These are phyloP conservation scores for Sinonovacula constricta DNA, from an alignment of 1,140 invertebrate species.

Conservation along the genomic window DNA sequence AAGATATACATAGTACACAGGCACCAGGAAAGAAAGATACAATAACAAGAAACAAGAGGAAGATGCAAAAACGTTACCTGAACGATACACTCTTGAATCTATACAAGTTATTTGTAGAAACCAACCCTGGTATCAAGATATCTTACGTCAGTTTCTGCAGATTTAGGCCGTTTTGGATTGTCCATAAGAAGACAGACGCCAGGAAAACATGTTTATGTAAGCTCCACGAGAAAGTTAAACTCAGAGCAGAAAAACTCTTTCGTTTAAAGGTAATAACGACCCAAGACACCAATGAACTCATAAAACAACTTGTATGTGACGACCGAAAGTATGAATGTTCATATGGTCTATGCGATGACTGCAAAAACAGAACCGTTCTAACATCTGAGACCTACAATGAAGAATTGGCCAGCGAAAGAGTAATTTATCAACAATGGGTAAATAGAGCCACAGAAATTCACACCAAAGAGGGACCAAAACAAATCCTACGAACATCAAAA, in stretches of 20 bases:
- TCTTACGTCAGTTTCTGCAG: not conserved
- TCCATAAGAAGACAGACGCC: not conserved
- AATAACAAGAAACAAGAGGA: not conserved
- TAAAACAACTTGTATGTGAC: not conserved
- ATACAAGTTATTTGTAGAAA: not conserved
- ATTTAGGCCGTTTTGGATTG: not conserved
- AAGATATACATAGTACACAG: not conserved
- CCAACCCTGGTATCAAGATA: not conserved
- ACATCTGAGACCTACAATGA: not conserved
- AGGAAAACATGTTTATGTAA: not conserved
- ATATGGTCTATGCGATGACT: not conserved
- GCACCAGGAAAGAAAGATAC: not conserved
- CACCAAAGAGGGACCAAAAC: not conserved
- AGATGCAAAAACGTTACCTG: not conserved
- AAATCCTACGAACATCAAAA: not conserved
- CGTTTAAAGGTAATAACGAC: not conserved
- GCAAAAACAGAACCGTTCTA: not conserved
- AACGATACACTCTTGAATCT: not conserved
- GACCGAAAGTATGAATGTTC: not conserved
- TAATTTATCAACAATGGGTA: not conserved
- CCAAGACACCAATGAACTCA: not conserved
- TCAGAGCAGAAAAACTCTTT: not conserved
- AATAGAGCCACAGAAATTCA: not conserved
- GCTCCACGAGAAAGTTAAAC: not conserved
- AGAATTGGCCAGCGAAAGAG: not conserved